Percentiles rank a stretch among this genome's conserved stretches.
Conservation (phyloP, 2,797 vertebrate species). For the Heterohyrax brucei region DNA sequence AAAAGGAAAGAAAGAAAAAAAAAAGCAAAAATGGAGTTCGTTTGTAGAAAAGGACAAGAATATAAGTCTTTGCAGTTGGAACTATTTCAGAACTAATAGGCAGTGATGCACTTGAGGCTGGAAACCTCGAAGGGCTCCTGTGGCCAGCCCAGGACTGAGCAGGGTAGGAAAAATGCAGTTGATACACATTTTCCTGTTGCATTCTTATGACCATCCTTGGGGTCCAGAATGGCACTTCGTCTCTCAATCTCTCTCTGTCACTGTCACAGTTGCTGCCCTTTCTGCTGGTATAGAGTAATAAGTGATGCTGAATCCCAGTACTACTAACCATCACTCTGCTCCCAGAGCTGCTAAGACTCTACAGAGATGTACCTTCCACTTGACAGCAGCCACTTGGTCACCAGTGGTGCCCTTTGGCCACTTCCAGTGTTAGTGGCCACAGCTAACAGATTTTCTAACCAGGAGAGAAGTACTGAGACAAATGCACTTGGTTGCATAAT, state of each 20-base stretch:
- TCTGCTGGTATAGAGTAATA: not conserved
- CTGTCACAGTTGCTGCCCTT: not conserved
- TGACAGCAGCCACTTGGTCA: not conserved
- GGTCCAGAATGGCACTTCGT: no score
- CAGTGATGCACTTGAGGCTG: no score
- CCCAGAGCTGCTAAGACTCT: not conserved
- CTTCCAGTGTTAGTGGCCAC: not conserved
- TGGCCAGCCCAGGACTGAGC: not conserved
- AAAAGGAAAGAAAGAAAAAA: no score
- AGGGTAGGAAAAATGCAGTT: not conserved
- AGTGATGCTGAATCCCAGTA: not conserved
- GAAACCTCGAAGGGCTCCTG: not conserved
- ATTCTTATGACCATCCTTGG: not conserved
- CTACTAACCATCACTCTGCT: accelerated
- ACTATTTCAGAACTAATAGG: not conserved
- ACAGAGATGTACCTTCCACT: not conserved
- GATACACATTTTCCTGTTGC: accelerated
- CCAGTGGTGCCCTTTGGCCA: not conserved
- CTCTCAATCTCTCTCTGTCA: not conserved
- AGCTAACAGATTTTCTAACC: not conserved
- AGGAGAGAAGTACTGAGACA: not conserved
- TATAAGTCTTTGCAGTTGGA: not conserved
- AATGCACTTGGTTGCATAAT: not conserved
- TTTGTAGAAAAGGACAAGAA: not conserved
- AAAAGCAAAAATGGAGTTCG: not conserved